phyloP scores from a whole-genome alignment of 2,113 vertebrate genomes.

The Vombatus ursinus region DNA sequence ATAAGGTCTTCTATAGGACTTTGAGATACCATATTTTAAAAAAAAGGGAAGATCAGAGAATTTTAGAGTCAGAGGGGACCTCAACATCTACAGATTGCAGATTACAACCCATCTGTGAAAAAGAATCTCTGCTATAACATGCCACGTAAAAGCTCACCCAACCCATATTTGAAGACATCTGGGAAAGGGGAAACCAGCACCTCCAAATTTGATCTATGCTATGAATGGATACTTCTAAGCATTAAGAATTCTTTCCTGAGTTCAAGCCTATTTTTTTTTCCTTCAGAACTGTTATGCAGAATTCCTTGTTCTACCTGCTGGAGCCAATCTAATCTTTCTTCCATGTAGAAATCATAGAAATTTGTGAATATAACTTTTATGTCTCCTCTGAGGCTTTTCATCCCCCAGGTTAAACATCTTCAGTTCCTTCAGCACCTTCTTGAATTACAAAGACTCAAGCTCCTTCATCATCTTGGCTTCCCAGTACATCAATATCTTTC shows the following conservation, averaged over 20 bases:
- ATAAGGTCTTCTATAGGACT: too few species aligned
- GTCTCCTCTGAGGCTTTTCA: not conserved
- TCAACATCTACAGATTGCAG: not conserved
- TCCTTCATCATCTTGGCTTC: not conserved
- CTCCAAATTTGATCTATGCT: not conserved
- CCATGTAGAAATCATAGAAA: not conserved
- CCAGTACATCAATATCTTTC: not conserved
- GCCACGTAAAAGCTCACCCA: not conserved
- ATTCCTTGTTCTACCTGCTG: accelerated
- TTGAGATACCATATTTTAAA: too few species aligned
- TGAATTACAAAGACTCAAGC: not conserved
- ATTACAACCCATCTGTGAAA: not conserved
- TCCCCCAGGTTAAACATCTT: not conserved
- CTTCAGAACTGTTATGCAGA: not conserved
- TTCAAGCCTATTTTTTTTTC: not conserved
- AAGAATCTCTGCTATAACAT: not conserved
- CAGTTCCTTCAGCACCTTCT: not conserved
- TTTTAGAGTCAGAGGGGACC: not conserved
- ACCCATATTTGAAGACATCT: not conserved
- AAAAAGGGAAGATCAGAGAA: too few species aligned
- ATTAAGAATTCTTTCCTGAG: not conserved
- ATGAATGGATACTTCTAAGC: not conserved
- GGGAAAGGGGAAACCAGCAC: not conserved
- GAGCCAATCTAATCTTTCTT: not conserved
- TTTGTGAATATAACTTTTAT: not conserved